phyloP scores from a whole-genome alignment of 2,888 invertebrate genomes.

The Drosophila maculinotata region DNA sequence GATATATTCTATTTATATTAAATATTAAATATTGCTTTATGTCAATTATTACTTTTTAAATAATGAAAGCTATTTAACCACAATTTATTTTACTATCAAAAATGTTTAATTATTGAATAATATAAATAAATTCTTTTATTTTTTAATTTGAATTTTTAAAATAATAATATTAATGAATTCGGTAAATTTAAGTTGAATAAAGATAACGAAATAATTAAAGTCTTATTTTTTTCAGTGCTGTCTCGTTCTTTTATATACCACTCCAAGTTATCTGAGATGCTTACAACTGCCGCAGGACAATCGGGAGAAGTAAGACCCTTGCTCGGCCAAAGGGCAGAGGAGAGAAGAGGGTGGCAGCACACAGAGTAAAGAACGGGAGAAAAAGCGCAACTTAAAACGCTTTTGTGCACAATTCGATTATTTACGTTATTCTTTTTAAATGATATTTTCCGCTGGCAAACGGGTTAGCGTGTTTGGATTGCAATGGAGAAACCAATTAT shows the following conservation, averaged over 20 bases:
- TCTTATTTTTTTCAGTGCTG: background rate
- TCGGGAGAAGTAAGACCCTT: background rate
- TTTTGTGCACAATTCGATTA: slow-evolving; percentile 82
- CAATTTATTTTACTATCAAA: no score
- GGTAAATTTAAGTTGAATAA: no score
- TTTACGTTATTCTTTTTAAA: slow-evolving; percentile 75
- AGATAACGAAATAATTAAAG: no score
- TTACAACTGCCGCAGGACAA: background rate
- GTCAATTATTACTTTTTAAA: no score
- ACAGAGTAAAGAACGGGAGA: background rate
- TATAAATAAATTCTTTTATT: no score
- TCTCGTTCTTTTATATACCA: background rate
- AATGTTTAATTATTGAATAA: no score
- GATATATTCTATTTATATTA: no score
- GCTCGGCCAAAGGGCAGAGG: slow-evolving; percentile 2
- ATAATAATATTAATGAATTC: no score
- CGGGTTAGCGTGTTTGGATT: slow-evolving; percentile 46
- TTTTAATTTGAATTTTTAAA: no score
- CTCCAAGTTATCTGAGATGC: background rate
- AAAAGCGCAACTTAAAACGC: slow-evolving; percentile 56
- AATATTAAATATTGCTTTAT: no score
- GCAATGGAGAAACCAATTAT: slow-evolving; percentile 72
- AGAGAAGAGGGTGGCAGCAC: slow-evolving; percentile 35
- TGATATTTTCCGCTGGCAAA: slow-evolving; percentile 68
- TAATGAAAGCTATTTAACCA: no score